Conservation (phyloP, 2,797 vertebrate species). For the Neomorphus geoffroyi region DNA sequence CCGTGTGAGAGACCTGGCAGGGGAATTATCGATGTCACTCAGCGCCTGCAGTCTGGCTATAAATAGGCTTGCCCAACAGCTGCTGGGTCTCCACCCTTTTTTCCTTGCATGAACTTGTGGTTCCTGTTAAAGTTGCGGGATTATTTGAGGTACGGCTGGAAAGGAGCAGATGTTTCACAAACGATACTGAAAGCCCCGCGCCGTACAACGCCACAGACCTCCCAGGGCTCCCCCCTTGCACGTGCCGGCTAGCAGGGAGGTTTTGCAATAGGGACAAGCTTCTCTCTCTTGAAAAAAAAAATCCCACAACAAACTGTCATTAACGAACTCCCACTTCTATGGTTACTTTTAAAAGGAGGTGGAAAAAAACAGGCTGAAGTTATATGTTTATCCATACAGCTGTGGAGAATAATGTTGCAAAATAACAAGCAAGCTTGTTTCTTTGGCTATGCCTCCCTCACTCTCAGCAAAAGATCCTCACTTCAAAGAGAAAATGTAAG, state of each 20-base stretch:
- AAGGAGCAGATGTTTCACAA: slow-evolving; percentile 42
- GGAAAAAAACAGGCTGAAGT: neutral
- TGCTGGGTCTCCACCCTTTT: slow-evolving; percentile 28
- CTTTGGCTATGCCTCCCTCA: neutral
- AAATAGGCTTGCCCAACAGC: slow-evolving; percentile 49
- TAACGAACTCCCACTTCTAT: neutral
- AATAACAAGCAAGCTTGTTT: slow-evolving; percentile 23
- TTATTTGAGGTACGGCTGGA: slow-evolving; percentile 44
- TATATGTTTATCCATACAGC: neutral
- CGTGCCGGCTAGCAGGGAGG: neutral
- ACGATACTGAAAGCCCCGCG: neutral
- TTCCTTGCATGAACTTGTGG: slow-evolving; percentile 52
- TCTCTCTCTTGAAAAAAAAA: neutral
- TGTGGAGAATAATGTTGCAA: neutral
- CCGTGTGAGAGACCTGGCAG: neutral
- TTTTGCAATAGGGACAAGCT: neutral
- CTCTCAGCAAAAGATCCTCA: slow-evolving; percentile 3
- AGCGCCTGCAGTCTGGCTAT: neutral
- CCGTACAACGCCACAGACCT: neutral
- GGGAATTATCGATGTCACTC: neutral
- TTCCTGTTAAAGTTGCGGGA: slow-evolving; percentile 28
- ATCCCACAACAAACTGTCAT: neutral
- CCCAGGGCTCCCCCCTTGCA: neutral
- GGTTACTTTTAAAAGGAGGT: neutral
- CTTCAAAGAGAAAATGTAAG: slow-evolving; percentile 48